Percentiles rank a stretch among this genome's conserved stretches.
Evolutionary conservation across 2,888 invertebrate species (phyloP).

Genomic region (Autographa gamma): DNA sequence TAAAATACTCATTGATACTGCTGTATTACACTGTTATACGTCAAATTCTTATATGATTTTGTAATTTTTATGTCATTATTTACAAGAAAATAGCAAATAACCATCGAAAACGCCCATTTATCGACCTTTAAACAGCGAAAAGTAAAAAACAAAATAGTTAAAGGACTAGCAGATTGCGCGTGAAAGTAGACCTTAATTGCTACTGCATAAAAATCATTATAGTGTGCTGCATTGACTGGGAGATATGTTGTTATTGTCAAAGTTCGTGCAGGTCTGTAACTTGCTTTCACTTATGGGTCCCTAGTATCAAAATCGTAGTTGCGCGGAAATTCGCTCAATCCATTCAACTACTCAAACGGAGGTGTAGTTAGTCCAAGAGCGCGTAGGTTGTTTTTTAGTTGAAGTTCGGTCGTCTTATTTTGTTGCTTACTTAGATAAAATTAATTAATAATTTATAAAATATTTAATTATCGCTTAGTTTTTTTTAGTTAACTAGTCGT

Average conservation of each 20-base stretch:
- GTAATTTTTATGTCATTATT: constrained; percentile 1
- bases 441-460: too few relatives aligned
- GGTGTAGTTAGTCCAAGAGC: background rate
- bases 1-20: background rate
- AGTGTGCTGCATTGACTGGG: background rate
- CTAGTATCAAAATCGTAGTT: background rate
- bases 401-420: too few relatives aligned
- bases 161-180: background rate
- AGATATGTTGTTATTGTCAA: background rate
- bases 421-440: too few relatives aligned
- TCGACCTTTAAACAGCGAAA: background rate
- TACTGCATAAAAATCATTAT: background rate
- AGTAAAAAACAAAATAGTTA: background rate
- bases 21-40: background rate
- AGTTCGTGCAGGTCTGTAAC: background rate
- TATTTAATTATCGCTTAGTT: too few relatives aligned
- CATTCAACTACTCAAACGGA: too few relatives aligned
- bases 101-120: background rate
- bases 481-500: too few relatives aligned
- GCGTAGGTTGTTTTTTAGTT: background rate
- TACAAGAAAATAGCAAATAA: background rate
- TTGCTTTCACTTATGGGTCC: background rate
- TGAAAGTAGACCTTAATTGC: background rate
- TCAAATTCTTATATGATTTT: background rate
- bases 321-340: background rate